A percentile compares a stretch with the other conserved stretches of the same genome.
Evolutionary conservation across 2,113 vertebrate genomes (phyloP).

Genomic region (Genyomyrus donnyi): DNA sequence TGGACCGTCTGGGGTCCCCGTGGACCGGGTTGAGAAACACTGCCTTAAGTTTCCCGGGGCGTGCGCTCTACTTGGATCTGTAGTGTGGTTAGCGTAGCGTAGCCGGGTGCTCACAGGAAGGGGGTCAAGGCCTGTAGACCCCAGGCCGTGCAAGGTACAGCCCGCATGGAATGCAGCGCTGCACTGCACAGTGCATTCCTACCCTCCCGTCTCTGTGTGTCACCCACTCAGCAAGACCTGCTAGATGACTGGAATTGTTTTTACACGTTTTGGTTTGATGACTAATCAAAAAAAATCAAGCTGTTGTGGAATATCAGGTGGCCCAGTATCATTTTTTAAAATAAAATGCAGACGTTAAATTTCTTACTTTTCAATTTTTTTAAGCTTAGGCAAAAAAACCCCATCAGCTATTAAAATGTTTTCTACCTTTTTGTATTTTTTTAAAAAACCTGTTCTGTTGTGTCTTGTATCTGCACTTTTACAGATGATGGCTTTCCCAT

Average conservation of each 20-base stretch:
- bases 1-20: not conserved
- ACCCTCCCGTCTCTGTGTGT: constrained; percentile 34
- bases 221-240: constrained; percentile 38
- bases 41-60: constrained; percentile 62
- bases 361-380: constrained; percentile 45
- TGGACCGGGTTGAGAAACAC: not conserved
- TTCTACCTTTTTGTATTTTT: constrained; percentile 65
- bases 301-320: constrained; percentile 37
- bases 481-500: constrained; percentile 44
- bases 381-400: constrained; percentile 45
- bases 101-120: constrained; percentile 38
- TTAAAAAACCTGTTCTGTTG: constrained; percentile 63
- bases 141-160: constrained; percentile 33
- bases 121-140: constrained; percentile 28
- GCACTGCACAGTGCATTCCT: constrained; percentile 31
- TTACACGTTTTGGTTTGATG: constrained; percentile 39
- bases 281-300: constrained; percentile 17
- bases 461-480: constrained; percentile 79
- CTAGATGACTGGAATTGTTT: constrained; percentile 38
- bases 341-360: constrained; percentile 53
- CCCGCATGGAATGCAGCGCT: constrained; percentile 30
- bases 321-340: constrained; percentile 37
- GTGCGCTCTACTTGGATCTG: constrained; percentile 74
- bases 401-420: constrained; percentile 51
- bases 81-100: constrained; percentile 69